phyloP scores from a whole-genome alignment of 2,113 vertebrate genomes.

The Tragulus kanchil region DNA sequence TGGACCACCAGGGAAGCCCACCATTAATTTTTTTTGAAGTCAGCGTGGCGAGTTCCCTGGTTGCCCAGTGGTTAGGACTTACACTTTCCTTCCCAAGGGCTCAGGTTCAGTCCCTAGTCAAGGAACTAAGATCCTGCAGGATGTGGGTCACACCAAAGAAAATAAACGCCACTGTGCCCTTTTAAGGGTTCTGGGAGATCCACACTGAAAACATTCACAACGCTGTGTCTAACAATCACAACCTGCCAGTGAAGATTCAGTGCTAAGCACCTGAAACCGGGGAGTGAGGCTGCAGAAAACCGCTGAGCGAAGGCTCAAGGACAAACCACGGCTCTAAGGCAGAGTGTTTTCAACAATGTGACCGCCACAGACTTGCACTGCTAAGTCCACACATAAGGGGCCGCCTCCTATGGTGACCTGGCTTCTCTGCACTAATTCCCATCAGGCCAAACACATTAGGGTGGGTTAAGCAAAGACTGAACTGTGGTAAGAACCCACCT shows the following conservation, averaged over 20 bases:
- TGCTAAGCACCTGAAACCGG: not conserved
- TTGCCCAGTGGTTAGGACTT: not conserved
- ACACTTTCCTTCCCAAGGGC: not conserved
- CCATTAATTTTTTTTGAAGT: not conserved
- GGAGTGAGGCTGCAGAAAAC: not conserved
- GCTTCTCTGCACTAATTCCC: constrained; percentile 87
- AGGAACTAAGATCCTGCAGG: not conserved
- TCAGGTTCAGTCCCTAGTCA: not conserved
- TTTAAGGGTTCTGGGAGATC: not conserved
- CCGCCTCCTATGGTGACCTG: constrained; percentile 84
- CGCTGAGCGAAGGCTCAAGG: not conserved
- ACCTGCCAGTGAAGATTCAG: not conserved
- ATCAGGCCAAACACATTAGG: constrained; percentile 82
- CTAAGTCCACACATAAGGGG: constrained; percentile 87
- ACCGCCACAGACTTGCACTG: constrained; percentile 85
- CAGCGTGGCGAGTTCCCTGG: not conserved
- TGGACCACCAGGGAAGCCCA: too few species aligned
- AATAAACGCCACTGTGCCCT: not conserved
- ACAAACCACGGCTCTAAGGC: constrained; percentile 64
- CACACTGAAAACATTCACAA: not conserved
- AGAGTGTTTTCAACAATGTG: constrained; percentile 87
- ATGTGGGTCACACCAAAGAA: not conserved
- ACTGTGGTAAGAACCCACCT: too few species aligned
- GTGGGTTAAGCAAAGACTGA: constrained; percentile 87
- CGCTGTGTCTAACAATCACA: not conserved